Evolutionary conservation across 2,797 vertebrate genomes (phyloP), one percentile per base, ranked within the genome.

Genomic region (Dromococcyx pavoninus): DNA sequence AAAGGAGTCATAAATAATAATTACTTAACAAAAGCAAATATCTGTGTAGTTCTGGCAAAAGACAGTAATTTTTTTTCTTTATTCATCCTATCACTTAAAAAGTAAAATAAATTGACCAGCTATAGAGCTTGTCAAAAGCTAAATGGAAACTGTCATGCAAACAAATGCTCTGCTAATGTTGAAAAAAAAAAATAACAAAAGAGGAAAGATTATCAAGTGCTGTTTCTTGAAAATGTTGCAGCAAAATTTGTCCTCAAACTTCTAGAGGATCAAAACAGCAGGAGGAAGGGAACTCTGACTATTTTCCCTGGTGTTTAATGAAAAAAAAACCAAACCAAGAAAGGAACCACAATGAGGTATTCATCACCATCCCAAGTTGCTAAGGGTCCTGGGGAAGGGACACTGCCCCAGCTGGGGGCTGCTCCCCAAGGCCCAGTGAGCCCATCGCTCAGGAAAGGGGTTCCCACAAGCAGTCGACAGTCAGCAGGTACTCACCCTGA

Each of bases 401-500:
- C 27, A 1, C 22, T 33, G 41, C 78, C 56, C 32, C 2, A 3
- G 35, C 35, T 8, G 25, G 32, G 44, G 57, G 43, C 21, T 56
- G 73, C 21, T 30, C 28, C 21, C 60, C 4, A 2, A 33, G 16
- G 64, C 43, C 46, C 11, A 0, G 5, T 3, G 17, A 61, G 21
- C 46, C 32, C 51, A 23, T 13, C 0, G 2, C 7, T 37, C 0
- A 1, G 11, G 24, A 53, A 66, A 39, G n/a, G 67, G 37, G n/a
- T 4, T 79, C 27, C 27, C 2, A 4, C 2, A 4, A 65, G 75
- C 12, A 5, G 43, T n/a, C 0, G 7, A 8, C 10, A 27, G 32
- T 1, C 0, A 58, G 53, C 7, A 17, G 30, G 30, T 27, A 16
- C n/a, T 94, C 86, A 99, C 98, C 98, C 98, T 99, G 41, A 99